Conservation (phyloP, 2,113 vertebrate species). For the Antennarius striatus region DNA sequence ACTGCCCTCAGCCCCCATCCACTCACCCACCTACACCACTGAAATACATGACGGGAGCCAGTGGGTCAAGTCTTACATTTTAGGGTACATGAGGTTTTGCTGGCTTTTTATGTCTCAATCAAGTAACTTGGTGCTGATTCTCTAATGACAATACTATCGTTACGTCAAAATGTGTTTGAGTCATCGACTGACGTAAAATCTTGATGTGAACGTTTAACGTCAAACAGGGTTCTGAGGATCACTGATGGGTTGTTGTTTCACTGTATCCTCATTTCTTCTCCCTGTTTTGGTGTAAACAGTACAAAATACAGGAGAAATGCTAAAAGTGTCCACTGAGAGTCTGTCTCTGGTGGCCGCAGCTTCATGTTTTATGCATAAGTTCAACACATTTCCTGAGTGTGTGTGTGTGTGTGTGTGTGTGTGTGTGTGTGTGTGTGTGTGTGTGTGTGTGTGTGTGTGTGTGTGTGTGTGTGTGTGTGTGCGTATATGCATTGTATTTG, state of each 20-base stretch:
- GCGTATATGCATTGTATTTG: not conserved
- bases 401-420: not conserved
- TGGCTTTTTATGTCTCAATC: too few relatives aligned
- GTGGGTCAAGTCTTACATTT: too few relatives aligned
- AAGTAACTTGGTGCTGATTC: too few relatives aligned
- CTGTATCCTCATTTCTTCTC: not conserved
- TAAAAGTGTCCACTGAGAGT: constrained; percentile 28
- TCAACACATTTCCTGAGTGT: constrained; percentile 36
- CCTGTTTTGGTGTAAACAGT: constrained; percentile 4
- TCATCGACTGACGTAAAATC: not conserved
- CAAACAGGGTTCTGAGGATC: constrained; percentile 3
- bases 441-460: not conserved
- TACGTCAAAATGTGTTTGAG: not conserved
- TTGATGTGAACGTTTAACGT: constrained; percentile 2
- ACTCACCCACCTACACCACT: too few relatives aligned
- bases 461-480: not conserved
- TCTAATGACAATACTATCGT: too few relatives aligned
- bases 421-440: not conserved
- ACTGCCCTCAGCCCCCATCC: too few relatives aligned
- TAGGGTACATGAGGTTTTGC: too few relatives aligned
- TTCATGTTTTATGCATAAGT: constrained; percentile 53
- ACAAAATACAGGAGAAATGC: constrained; percentile 19
- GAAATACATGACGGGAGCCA: too few relatives aligned
- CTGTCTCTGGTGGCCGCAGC: constrained; percentile 21
- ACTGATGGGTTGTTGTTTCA: not conserved